A percentile compares a stretch with the other conserved stretches of the same genome.
Conservation (phyloP, 2,888 invertebrate species). For the Drosophila limbata region DNA sequence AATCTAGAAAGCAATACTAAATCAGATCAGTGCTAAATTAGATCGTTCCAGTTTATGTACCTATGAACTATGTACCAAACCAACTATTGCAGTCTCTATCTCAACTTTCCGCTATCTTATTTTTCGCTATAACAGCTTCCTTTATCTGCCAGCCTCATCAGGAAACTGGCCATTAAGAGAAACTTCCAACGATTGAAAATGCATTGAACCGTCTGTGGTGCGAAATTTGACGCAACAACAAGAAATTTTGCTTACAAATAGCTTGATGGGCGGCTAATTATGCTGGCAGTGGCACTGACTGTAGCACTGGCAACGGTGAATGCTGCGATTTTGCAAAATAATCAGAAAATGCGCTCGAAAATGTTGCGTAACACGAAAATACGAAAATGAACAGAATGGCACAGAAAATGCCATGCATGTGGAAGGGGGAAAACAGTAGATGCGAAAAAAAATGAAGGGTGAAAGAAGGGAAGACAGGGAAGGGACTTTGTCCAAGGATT, state of each 20-base stretch:
- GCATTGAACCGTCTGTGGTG: constrained; percentile 43
- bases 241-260: constrained; percentile 23
- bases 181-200: constrained; percentile 48
- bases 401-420: constrained; percentile 47
- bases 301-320: constrained; percentile 52
- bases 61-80: not conserved
- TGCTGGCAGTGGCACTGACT: constrained; percentile 39
- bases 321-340: constrained; percentile 77
- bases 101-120: not conserved
- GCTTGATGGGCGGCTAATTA: constrained; percentile 56
- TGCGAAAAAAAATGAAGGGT: no score
- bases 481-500: not conserved
- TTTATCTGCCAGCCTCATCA: not conserved
- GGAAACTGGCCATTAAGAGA: not conserved
- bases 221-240: constrained; percentile 42
- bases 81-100: no score
- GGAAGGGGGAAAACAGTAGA: not conserved
- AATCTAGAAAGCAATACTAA: no score
- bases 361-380: constrained; percentile 69
- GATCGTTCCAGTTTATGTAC: not conserved
- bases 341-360: constrained; percentile 73
- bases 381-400: constrained; percentile 50
- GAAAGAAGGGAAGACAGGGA: not conserved
- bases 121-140: not conserved
- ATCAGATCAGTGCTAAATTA: no score